Evolutionary conservation across 2,113 vertebrate genomes (phyloP).

Genomic region (Columba janthina): DNA sequence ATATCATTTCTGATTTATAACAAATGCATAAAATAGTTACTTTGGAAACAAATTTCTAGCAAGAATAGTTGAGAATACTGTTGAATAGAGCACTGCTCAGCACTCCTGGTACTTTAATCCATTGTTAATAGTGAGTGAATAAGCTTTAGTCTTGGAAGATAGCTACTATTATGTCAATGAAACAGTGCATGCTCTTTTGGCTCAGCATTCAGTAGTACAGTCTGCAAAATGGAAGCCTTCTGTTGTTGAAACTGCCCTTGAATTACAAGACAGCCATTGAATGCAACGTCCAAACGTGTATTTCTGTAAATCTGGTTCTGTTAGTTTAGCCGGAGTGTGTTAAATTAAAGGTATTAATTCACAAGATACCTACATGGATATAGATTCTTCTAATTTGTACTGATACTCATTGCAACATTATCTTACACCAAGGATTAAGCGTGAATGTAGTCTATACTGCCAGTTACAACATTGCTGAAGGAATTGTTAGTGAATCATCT

Average conservation of each 20-base stretch:
- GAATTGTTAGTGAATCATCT: neutral
- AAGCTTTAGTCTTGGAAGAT: slow-evolving; percentile 10
- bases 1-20: slow-evolving; percentile 3
- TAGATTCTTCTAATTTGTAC: neutral
- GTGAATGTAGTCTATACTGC: neutral
- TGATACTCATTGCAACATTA: neutral
- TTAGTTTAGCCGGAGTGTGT: neutral
- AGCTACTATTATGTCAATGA: slow-evolving; percentile 1
- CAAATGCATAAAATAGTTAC: slow-evolving; percentile 20
- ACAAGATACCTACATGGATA: neutral
- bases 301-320: neutral
- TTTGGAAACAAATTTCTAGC: slow-evolving; percentile 44
- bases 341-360: neutral
- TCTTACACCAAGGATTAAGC: neutral
- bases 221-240: neutral
- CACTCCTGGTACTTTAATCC: neutral
- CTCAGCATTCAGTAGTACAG: neutral
- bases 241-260: neutral
- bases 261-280: neutral
- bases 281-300: neutral
- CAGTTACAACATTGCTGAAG: neutral
- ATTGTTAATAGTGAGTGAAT: slow-evolving; percentile 15
- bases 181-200: neutral
- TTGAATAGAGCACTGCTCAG: neutral
- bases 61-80: neutral